These are phyloP conservation scores for Aphaenogaster ashmeadi DNA, from an alignment of 1,140 invertebrate genomes.

Conservation along the genomic window DNA sequence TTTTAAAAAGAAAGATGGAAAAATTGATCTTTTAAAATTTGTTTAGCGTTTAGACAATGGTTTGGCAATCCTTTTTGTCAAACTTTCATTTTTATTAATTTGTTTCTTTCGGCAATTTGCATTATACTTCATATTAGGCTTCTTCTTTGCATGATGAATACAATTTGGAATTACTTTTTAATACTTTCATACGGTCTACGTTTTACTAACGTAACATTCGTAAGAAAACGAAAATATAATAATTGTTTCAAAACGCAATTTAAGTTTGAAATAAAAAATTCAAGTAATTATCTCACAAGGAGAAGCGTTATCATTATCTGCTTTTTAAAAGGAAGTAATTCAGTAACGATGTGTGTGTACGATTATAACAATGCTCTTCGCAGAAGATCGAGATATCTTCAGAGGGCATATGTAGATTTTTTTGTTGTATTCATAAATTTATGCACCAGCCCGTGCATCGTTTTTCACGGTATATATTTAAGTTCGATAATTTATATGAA, in stretches of 20 bases:
- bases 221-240: slow-evolving; percentile 9
- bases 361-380: slow-evolving; percentile 27
- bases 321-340: not conserved
- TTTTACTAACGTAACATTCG: not conserved
- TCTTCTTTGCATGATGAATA: not conserved
- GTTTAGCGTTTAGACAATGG: slow-evolving; percentile 1
- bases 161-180: not conserved
- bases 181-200: not conserved
- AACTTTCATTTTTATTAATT: slow-evolving; percentile 16
- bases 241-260: not conserved
- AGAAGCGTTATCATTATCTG: not conserved
- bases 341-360: slow-evolving; percentile 19
- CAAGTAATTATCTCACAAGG: not conserved
- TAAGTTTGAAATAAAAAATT: not conserved
- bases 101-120: not conserved
- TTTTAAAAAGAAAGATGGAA: slow-evolving; percentile 7
- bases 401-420: slow-evolving; percentile 5
- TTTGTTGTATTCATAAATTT: slow-evolving; percentile 34
- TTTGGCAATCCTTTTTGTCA: not conserved
- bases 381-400: not conserved
- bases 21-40: slow-evolving; percentile 25
- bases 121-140: not conserved
- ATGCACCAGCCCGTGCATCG: slow-evolving; percentile 1
- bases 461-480: slow-evolving; percentile 47
- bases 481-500: slow-evolving; percentile 57